Conservation (phyloP, 2,888 invertebrate genomes). For the Ommatoiulus sabulosus region DNA sequence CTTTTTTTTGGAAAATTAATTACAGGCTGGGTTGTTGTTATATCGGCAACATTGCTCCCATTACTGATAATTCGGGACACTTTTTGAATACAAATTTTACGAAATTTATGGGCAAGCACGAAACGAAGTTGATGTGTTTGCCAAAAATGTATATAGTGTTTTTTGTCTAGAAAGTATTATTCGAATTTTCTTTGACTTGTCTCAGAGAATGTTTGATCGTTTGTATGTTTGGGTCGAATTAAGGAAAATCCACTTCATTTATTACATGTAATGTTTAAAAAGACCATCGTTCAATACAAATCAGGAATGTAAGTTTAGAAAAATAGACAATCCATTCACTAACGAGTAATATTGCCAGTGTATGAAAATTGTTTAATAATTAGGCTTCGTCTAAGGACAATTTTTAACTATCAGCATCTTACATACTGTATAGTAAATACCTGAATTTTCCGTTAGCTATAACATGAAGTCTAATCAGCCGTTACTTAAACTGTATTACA, state of each 20-base stretch:
- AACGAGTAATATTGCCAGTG: too few relatives aligned
- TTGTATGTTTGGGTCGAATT: background rate
- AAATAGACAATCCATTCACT: too few relatives aligned
- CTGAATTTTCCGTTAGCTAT: too few relatives aligned
- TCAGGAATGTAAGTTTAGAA: too few relatives aligned
- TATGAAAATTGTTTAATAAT: too few relatives aligned
- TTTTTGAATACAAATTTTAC: background rate
- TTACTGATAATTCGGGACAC: slow-evolving; percentile 22
- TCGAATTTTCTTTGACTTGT: background rate
- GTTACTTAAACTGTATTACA: too few relatives aligned
- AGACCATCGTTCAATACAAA: too few relatives aligned
- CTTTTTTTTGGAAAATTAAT: slow-evolving; percentile 41
- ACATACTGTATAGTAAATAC: too few relatives aligned
- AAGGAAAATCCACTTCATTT: background rate
- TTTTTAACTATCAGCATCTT: too few relatives aligned
- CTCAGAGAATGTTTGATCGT: background rate
- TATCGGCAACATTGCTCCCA: slow-evolving; percentile 39
- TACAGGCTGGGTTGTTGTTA: slow-evolving; percentile 37
- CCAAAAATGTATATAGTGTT: background rate
- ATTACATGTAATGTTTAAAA: background rate
- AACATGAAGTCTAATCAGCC: too few relatives aligned
- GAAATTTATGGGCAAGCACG: background rate
- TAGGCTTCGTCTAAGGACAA: too few relatives aligned
- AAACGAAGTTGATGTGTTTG: background rate
- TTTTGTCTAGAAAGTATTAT: background rate